These are phyloP conservation scores for Apus apus DNA, from an alignment of 2,113 vertebrate species.

Conservation along the genomic window DNA sequence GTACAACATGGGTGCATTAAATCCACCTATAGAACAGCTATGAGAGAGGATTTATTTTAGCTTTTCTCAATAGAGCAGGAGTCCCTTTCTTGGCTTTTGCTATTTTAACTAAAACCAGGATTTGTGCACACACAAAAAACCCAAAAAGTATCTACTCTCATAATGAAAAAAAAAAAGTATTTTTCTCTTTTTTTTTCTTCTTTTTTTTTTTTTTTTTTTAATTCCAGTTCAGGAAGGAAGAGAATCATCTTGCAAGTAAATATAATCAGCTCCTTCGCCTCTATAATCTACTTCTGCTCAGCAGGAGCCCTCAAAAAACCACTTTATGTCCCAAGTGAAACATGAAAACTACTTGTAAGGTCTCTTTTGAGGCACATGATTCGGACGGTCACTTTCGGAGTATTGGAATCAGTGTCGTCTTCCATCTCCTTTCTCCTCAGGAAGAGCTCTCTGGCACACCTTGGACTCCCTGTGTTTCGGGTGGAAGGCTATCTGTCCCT, in stretches of 20 bases:
- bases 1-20: slow-evolving; percentile 73
- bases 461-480: background rate
- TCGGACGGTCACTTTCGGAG: slow-evolving; percentile 5
- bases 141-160: too few species aligned
- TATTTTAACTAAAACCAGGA: slow-evolving; percentile 51
- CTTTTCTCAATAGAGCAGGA: slow-evolving; percentile 61
- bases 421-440: background rate
- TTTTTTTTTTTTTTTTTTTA: slow-evolving; percentile 54
- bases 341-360: slow-evolving; percentile 54
- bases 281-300: slow-evolving; percentile 54
- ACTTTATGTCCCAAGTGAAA: slow-evolving; percentile 62
- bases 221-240: slow-evolving; percentile 70
- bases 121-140: slow-evolving; percentile 9
- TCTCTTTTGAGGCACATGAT: slow-evolving; percentile 72
- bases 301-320: slow-evolving; percentile 30
- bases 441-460: background rate
- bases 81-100: slow-evolving; percentile 49
- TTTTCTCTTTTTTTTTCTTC: too few species aligned
- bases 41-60: slow-evolving; percentile 58
- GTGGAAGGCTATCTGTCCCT: slow-evolving; percentile 56
- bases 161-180: slow-evolving; percentile 3
- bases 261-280: slow-evolving; percentile 64
- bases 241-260: slow-evolving; percentile 65
- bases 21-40: slow-evolving; percentile 65
- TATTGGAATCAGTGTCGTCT: background rate